These are phyloP conservation scores for Drosophila punjabiensis DNA, from an alignment of 1,140 invertebrate species.

Conservation along the genomic window DNA sequence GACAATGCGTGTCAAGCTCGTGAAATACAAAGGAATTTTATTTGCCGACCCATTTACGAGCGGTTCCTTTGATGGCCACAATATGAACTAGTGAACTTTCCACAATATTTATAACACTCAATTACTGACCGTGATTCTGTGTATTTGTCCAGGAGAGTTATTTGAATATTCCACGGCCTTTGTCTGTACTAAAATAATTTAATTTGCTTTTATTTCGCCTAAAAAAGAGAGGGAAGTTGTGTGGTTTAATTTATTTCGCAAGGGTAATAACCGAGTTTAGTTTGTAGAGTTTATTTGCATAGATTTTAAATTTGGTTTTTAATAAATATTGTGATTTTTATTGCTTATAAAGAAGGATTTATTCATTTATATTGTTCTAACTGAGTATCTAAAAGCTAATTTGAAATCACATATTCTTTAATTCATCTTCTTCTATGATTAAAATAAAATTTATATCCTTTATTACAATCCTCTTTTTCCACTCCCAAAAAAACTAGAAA, in stretches of 20 bases:
- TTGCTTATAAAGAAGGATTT: neutral
- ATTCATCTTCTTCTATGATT: no score
- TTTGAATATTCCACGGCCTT: constrained; percentile 2
- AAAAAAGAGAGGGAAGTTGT: neutral
- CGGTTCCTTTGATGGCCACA: constrained; percentile 25
- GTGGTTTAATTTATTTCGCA: neutral
- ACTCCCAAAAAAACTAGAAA: neutral
- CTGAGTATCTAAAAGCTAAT: neutral
- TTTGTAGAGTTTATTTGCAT: neutral
- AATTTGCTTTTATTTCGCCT: neutral
- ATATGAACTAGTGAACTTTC: constrained; percentile 32
- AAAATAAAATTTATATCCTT: no score
- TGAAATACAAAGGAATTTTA: constrained; percentile 38
- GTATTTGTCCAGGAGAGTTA: neutral
- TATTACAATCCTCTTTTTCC: neutral
- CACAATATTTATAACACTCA: constrained; percentile 42
- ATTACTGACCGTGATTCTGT: constrained; percentile 27
- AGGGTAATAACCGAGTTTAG: neutral
- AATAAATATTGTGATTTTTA: neutral
- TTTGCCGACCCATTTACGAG: constrained; percentile 39
- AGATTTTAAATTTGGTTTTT: no score
- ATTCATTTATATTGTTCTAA: neutral
- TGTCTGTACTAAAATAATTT: neutral
- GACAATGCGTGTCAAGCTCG: constrained; percentile 26
- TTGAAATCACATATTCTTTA: neutral